Base-by-base conservation (phyloP, 2,797 vertebrate genomes). In the Arrhamphus sclerolepis region DNA sequence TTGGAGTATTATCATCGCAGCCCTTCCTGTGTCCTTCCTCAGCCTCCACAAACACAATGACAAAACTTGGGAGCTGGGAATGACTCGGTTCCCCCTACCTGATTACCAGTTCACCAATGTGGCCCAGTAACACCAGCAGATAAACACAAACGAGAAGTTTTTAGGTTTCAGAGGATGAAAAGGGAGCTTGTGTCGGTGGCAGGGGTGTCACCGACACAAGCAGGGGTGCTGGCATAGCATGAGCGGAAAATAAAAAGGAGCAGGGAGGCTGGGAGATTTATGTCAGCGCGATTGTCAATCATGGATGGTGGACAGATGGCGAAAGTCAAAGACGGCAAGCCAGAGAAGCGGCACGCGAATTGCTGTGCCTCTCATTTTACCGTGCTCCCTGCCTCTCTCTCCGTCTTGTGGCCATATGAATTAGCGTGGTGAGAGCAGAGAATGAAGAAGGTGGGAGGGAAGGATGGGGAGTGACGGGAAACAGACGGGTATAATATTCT, bases 401-500 rank as follows among this genome's bases (percentile, higher is more conserved):
- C 86, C 81, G 85, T 96, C 93, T 95, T 95, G 94, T 95, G 94
- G 94, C 93, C 93, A 89, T 92, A 91, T 91, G 93, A 96, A 96
- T 96, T 95, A 90, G 87, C 91, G 93, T 93, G 89, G 81, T 90
- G 89, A 92, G 91, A 92, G 92, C 87, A 90, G 90, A 70, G 80
- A 82, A 81, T 80, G 74, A 85, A 92, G 93, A 90, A 90, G 90
- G 84, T 87, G 84, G 78, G 75, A 79, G 84, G 80, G 78, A 66
- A 78, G 85, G 73, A 63, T 72, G 92, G 91, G 89, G 92, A 93
- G 93, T 95, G 94, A 94, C 92, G 91, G 93, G 91, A 94, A 93
- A 93, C 95, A 95, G 94, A 95, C 94, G 94, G 94, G 94, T 92
- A 94, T 98, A 96, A 97, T 97, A 96, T 96, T 97, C 94, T 95